Evolutionary conservation across 1,140 invertebrate genomes (phyloP), one percentile per base, ranked within the genome.

Genomic region (Neotoxoptera formosana): DNA sequence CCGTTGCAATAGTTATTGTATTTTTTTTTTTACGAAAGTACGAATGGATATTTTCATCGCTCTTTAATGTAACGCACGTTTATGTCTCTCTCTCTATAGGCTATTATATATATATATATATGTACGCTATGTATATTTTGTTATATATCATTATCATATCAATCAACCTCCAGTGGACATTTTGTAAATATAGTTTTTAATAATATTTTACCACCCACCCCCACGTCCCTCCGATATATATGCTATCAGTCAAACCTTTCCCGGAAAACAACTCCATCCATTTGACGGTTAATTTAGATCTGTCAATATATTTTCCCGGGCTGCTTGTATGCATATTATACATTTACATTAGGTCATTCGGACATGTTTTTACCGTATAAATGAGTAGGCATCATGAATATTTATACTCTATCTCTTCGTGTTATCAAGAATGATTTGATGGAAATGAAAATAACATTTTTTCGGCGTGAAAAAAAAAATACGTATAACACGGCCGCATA

Each of bases 171-270:
- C 60, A n/a, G 60, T 76, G 60, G 60, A 76, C 30, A 76, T 76
- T 76, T 76, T 76, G 14, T n/a, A 76, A 76, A 76, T 76, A 76
- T 76, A 76, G 60, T 76, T 76, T 76, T 76, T n/a, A n/a, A 76
- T 76, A 76, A 17, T n/a, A 76, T 76, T 76, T 76, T n/a, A n/a
- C 60, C n/a, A n/a, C 60, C n/a, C 60, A n/a, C 60, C 60, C 30
- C 17, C 17, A n/a, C n/a, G n/a, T n/a, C 60, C 60, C 11, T 2
- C 60, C n/a, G 30, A 76, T 41, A 76, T 41, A 76, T 76, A 76
- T 76, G 60, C 60, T 76, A 76, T 76, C 60, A 76, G 60, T n/a
- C 60, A 76, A 76, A 76, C 14, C 60, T 76, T n/a, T 76, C 30
- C n/a, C 60, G 60, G 60, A 76, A 76, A n/a, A 76, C 60, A 76